Evolutionary conservation across 2,888 invertebrate species (phyloP), one percentile per base, ranked within the genome.

Genomic region (Megaustenia siamemsis): DNA sequence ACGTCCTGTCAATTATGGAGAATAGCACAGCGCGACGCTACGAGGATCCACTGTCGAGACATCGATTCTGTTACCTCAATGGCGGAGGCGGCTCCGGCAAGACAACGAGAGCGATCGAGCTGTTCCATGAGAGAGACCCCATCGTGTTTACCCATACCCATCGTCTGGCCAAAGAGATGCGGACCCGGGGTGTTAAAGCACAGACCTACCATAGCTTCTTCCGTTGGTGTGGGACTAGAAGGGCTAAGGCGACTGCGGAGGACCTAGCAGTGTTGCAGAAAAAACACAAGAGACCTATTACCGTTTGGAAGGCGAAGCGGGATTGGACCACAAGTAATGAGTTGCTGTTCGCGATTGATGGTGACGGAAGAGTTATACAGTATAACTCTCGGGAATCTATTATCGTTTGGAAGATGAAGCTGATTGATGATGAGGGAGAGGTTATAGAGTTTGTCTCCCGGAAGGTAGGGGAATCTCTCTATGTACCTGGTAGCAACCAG

Each of bases 41-140:
- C 45, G 63, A 21, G 5, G 66, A 78, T 12, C 63, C 78, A 1
- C 40, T 78, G 24, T 4, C 78, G 0, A n/a, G 8, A 18, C 78
- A 43, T 43, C 43, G n/a, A n/a, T 18, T 71, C 24, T n/a, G 35
- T 35, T 76, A 53, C 35, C 76, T 76, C 0, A 76, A 53, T 32
- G 76, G 76, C 8, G 76, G 53, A 24, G 56, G 56, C 28, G 56
- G 76, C 6, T n/a, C 18, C 35, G 38, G 56, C 1, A 56, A 76
- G 12, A 76, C 56, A 5, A 76, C 56, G 43, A 56, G 56, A 56
- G 76, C 76, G 18, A 76, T 76, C 24, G 76, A 76, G 56, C 53
- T 53, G 6, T 76, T 76, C 53, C 4, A 38, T 6, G 8, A 21
- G 24, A 35, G 53, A 53, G 53, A 53, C 76, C 35, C 76, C 32